Evolutionary conservation across 1,140 invertebrate species (phyloP).

Genomic region (Lepidurus couesii): DNA sequence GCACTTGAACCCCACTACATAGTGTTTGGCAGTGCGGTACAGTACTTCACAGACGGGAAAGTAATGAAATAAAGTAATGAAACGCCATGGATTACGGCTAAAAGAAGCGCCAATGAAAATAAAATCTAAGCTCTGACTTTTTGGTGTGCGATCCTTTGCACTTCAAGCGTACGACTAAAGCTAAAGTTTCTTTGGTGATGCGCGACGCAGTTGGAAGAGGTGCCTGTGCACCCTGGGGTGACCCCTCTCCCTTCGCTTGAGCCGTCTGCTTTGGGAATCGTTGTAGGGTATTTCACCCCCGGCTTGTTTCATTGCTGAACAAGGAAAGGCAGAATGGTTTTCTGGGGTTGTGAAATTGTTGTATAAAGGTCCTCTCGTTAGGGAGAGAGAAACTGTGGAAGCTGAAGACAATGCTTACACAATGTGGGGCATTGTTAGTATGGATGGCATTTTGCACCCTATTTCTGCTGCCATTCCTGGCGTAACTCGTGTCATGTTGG

Average conservation of each 20-base stretch:
- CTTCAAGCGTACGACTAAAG: conserved; percentile 5
- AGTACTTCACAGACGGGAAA: background rate
- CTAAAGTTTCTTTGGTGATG: background rate
- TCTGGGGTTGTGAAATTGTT: conserved; percentile 7
- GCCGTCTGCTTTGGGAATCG: background rate
- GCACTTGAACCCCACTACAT: conserved; percentile 5
- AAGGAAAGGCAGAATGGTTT: background rate
- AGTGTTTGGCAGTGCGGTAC: background rate
- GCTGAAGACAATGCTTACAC: background rate
- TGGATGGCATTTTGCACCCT: background rate
- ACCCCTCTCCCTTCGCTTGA: background rate
- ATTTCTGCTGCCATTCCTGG: background rate
- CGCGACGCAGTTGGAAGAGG: background rate
- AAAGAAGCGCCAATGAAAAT: background rate
- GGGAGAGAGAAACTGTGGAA: background rate
- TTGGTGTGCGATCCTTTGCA: background rate
- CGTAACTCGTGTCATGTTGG: conserved; percentile 8
- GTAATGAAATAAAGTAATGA: background rate
- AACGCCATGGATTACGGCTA: background rate
- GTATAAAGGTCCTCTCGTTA: background rate
- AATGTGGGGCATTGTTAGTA: conserved; percentile 22
- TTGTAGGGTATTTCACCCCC: background rate
- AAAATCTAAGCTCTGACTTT: background rate
- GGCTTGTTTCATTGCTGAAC: background rate
- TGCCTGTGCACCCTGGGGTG: background rate